Evolutionary conservation across 2,797 vertebrate species (phyloP).

Genomic region (Capromys pilorides): DNA sequence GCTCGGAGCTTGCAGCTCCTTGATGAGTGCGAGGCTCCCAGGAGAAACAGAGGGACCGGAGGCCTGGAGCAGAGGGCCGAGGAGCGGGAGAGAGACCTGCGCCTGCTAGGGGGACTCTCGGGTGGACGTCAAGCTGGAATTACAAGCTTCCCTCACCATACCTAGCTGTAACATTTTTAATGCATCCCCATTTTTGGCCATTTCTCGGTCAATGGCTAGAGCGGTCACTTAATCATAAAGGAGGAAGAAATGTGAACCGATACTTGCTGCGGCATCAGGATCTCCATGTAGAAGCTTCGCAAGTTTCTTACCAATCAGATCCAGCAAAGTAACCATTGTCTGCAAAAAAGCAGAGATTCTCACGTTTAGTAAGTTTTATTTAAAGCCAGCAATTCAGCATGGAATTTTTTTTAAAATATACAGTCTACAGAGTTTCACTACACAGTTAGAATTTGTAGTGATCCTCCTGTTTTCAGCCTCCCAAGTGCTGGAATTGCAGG

Average conservation of each 20-base stretch:
- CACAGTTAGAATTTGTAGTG: no score
- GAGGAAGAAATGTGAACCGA: conserved; percentile 39
- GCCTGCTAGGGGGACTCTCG: not conserved
- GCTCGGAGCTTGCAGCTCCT: no score
- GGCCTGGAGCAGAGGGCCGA: not conserved
- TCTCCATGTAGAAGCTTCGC: conserved; percentile 89
- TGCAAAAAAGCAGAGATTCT: conserved; percentile 73
- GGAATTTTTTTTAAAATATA: not conserved
- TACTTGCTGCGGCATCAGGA: conserved; percentile 87
- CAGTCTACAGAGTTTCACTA: no score
- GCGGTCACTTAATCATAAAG: not conserved
- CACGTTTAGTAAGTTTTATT: conserved; percentile 45
- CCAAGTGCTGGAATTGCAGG: no score
- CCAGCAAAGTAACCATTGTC: conserved; percentile 88
- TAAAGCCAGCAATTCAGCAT: not conserved
- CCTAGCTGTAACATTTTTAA: not conserved
- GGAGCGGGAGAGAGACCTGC: not conserved
- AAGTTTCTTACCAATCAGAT: conserved; percentile 88
- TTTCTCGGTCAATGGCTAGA: not conserved
- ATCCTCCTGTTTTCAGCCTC: no score
- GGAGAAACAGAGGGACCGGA: no score
- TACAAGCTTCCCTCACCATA: not conserved
- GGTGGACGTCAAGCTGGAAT: not conserved
- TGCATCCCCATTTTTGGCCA: not conserved
- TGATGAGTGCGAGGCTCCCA: no score